Conservation (phyloP, 2,113 vertebrate genomes). For the Podarcis cretensis region DNA sequence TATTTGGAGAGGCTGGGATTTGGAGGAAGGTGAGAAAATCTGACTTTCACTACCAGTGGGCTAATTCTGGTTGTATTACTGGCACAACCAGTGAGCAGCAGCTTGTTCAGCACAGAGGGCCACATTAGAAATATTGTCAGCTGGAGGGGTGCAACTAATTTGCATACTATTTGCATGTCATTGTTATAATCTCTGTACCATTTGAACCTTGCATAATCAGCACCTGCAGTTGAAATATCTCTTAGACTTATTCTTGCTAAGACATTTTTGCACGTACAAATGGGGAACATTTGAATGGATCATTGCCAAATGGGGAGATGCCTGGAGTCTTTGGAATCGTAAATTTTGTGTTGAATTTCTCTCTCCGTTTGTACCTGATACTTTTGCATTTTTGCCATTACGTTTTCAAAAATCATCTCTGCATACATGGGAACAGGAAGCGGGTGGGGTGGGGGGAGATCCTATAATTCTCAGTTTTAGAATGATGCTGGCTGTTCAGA, state of each 20-base stretch:
- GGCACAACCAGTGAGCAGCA: background rate
- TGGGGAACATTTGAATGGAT: background rate
- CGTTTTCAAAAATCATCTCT: background rate
- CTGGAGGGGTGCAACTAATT: background rate
- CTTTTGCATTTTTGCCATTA: background rate
- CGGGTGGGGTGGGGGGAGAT: background rate
- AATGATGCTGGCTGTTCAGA: background rate
- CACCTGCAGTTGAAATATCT: background rate
- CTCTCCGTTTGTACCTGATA: background rate
- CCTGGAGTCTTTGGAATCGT: background rate
- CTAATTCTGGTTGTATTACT: background rate
- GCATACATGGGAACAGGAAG: background rate
- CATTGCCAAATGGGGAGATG: background rate
- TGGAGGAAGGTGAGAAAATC: background rate
- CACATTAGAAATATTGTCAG: background rate
- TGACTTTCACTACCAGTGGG: background rate
- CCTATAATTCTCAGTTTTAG: background rate
- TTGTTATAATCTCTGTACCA: background rate
- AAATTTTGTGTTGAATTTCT: background rate
- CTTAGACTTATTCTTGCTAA: background rate
- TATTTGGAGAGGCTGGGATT: slow-evolving; percentile 16
- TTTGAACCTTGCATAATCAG: background rate
- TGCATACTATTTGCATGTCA: slow-evolving; percentile 7
- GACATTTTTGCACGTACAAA: background rate
- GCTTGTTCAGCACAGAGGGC: background rate